A percentile compares a stretch with the other conserved stretches of the same genome.
Conservation (phyloP, 2,113 vertebrate genomes). For the Chroicocephalus ridibundus region DNA sequence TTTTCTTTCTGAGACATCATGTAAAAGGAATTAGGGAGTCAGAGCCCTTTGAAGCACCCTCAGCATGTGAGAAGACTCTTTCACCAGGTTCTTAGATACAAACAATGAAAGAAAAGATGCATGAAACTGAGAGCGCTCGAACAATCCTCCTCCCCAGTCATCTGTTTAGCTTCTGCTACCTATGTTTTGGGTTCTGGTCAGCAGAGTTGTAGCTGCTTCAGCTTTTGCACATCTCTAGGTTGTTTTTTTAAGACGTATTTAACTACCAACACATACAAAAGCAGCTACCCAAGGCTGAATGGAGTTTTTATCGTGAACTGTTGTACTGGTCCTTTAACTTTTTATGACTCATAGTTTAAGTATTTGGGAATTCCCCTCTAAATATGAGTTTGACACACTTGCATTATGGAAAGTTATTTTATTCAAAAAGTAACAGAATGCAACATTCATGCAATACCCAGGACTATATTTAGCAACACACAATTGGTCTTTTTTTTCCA, state of each 20-base stretch:
- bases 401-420: slow-evolving; percentile 60
- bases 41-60: neutral
- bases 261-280: neutral
- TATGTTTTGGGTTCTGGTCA: neutral
- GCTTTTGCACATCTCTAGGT: neutral
- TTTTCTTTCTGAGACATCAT: neutral
- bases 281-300: neutral
- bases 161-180: neutral
- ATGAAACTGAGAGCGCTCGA: neutral
- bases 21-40: neutral
- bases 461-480: slow-evolving; percentile 25
- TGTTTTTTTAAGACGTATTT: neutral
- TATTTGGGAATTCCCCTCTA: slow-evolving; percentile 67
- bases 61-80: neutral
- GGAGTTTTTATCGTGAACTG: slow-evolving; percentile 20
- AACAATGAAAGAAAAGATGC: neutral
- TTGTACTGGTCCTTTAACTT: slow-evolving; percentile 47
- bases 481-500: neutral
- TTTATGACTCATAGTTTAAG: slow-evolving; percentile 60
- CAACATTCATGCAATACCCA: slow-evolving; percentile 35
- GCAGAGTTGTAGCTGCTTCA: neutral
- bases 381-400: slow-evolving; percentile 43
- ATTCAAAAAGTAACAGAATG: slow-evolving; percentile 49
- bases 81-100: neutral
- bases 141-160: neutral